Evolutionary conservation across 1,140 invertebrate species (phyloP).

Genomic region (Physella acuta): DNA sequence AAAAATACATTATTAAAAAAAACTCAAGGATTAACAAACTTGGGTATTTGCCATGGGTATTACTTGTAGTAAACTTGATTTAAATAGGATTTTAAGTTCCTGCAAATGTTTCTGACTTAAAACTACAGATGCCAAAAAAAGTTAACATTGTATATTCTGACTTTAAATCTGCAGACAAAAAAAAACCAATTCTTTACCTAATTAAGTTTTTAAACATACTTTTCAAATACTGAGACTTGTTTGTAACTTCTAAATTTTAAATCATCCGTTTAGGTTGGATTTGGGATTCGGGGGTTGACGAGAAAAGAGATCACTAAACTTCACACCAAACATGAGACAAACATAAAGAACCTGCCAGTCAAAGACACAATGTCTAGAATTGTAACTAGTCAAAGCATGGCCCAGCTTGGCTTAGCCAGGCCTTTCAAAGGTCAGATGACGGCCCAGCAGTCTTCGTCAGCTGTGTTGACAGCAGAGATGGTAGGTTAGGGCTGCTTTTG

Average conservation of each 20-base stretch:
- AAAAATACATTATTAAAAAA: too few species aligned
- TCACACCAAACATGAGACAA: slow-evolving; percentile 80
- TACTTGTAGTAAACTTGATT: too few species aligned
- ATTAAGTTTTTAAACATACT: not conserved
- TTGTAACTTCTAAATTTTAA: too few species aligned
- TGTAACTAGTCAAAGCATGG: slow-evolving; percentile 5
- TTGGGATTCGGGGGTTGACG: slow-evolving; percentile 86
- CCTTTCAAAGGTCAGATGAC: slow-evolving; percentile 6
- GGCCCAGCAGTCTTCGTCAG: not conserved
- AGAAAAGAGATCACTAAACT: slow-evolving; percentile 88
- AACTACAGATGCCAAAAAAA: too few species aligned
- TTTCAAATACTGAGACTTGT: not conserved
- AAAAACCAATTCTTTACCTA: not conserved
- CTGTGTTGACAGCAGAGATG: slow-evolving; percentile 16
- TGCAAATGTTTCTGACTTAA: too few species aligned
- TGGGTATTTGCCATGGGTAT: too few species aligned
- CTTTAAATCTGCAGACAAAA: not conserved
- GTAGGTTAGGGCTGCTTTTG: too few species aligned
- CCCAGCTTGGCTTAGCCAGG: not conserved
- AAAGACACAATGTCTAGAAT: not conserved
- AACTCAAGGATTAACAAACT: too few species aligned
- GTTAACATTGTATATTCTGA: too few species aligned
- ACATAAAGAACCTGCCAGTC: not conserved
- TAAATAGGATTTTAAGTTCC: too few species aligned
- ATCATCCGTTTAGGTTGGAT: slow-evolving; percentile 79